These are phyloP conservation scores for Anseranas semipalmata DNA, from an alignment of 2,113 vertebrate species.

Conservation along the genomic window DNA sequence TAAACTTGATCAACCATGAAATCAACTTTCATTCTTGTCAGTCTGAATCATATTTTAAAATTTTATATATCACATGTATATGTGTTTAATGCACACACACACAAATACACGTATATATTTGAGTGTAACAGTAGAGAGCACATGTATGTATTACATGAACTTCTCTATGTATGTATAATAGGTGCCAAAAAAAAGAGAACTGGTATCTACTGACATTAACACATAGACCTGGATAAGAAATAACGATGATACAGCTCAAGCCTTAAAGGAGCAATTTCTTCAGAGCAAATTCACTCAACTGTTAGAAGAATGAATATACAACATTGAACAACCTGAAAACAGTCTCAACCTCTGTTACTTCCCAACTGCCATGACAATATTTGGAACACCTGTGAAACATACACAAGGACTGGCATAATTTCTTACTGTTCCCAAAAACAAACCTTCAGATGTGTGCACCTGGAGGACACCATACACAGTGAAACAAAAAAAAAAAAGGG, in stretches of 20 bases:
- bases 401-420: not conserved
- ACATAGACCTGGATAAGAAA: not conserved
- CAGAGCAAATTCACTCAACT: slow-evolving; percentile 20
- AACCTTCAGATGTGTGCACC: slow-evolving; percentile 14
- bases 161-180: not conserved
- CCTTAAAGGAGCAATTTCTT: slow-evolving; percentile 8
- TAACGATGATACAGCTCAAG: not conserved
- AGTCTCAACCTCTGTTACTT: not conserved
- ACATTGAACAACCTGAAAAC: slow-evolving; percentile 3
- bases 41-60: not conserved
- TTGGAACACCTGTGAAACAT: slow-evolving; percentile 11
- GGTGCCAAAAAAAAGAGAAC: not conserved
- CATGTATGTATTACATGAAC: rapidly evolving
- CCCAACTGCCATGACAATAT: not conserved
- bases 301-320: slow-evolving; percentile 14
- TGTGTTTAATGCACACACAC: not conserved
- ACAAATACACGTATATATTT: not conserved
- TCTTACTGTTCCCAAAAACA: not conserved
- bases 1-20: not conserved
- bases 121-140: not conserved
- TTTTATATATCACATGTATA: not conserved
- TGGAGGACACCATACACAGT: not conserved
- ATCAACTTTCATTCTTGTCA: not conserved
- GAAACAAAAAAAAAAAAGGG: not conserved
- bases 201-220: not conserved